phyloP scores from a whole-genome alignment of 2,797 vertebrate genomes.

The Ispidina picta region DNA sequence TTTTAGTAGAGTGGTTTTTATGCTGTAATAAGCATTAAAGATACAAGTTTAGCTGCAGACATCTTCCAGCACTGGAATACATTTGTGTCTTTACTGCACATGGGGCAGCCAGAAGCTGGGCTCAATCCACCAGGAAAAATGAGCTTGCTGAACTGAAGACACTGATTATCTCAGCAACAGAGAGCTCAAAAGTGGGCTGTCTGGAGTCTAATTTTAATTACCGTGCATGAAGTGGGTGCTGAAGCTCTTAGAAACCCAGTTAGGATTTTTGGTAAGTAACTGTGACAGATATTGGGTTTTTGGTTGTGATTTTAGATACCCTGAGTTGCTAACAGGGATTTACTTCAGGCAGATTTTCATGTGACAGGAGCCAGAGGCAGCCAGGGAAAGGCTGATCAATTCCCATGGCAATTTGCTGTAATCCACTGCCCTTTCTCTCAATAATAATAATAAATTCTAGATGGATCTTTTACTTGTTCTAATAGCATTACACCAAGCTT shows the following conservation, averaged over 20 bases:
- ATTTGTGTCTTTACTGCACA: neutral
- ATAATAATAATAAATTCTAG: neutral
- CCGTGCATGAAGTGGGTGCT: neutral
- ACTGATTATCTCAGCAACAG: neutral
- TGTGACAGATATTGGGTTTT: neutral
- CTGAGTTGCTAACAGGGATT: neutral
- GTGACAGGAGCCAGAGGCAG: neutral
- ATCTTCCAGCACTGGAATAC: neutral
- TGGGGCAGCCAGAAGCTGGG: rapidly evolving
- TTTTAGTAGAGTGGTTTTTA: neutral
- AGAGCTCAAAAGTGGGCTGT: neutral
- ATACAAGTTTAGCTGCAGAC: neutral
- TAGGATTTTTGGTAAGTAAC: neutral
- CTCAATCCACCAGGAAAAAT: neutral
- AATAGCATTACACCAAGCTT: neutral
- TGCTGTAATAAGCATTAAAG: neutral
- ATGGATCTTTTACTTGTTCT: neutral
- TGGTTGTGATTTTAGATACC: neutral
- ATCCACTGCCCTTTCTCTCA: neutral
- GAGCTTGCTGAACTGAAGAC: neutral
- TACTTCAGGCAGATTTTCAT: neutral
- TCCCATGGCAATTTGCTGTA: neutral
- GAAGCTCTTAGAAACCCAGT: neutral
- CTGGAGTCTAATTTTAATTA: neutral
- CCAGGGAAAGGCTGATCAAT: rapidly evolving